These are phyloP conservation scores for Heliconius erato DNA, from an alignment of 2,888 invertebrate genomes.

Conservation along the genomic window DNA sequence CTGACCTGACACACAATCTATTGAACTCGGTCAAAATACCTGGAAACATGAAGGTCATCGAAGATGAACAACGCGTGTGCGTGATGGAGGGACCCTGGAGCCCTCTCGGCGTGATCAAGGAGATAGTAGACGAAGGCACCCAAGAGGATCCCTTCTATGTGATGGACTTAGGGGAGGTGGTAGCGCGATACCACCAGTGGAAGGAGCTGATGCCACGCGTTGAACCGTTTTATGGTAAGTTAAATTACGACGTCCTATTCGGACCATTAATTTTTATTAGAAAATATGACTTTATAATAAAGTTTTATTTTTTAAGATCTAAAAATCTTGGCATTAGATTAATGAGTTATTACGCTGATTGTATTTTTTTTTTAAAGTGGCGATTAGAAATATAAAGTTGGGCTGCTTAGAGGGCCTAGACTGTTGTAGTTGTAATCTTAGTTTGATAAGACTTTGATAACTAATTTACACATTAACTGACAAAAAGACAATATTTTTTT, in stretches of 20 bases:
- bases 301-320: too few species aligned
- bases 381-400: too few species aligned
- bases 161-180: constrained; percentile 94
- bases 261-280: too few species aligned
- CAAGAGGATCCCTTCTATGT: constrained; percentile 97
- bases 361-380: too few species aligned
- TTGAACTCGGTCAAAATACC: constrained; percentile 50
- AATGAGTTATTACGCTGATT: too few species aligned
- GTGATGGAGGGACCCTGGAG: constrained; percentile 87
- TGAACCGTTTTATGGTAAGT: constrained; percentile 95
- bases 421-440: too few species aligned
- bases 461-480: too few species aligned
- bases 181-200: constrained; percentile 94
- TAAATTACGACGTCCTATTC: not conserved
- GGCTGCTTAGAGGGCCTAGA: too few species aligned
- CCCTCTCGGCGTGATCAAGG: constrained; percentile 86
- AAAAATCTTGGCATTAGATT: too few species aligned
- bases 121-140: constrained; percentile 86
- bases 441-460: too few species aligned
- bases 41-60: constrained; percentile 64
- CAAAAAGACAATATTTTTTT: too few species aligned
- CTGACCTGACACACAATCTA: constrained; percentile 56
- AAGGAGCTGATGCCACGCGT: constrained; percentile 93
- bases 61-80: constrained; percentile 82
- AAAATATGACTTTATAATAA: too few species aligned